Percentiles rank a stretch among this genome's conserved stretches.
phyloP scores from a whole-genome alignment of 35 echinoderm and acorn worm genomes.

The Chiridota heheva region DNA sequence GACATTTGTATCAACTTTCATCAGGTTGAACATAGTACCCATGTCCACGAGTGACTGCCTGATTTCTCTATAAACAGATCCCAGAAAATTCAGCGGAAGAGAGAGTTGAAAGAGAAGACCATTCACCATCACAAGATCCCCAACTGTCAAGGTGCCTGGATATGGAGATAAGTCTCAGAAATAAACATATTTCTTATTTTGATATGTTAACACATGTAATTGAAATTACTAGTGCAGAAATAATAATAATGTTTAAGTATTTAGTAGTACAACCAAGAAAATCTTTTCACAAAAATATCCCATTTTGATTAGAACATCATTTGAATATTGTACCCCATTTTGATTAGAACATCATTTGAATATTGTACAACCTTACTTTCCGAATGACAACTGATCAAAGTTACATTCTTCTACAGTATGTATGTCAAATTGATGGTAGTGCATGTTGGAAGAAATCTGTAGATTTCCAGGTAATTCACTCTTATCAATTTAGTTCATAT shows the following conservation, averaged over 20 bases:
- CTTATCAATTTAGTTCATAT: no score
- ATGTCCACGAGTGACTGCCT: slow-evolving; percentile 91
- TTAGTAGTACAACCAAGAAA: not conserved
- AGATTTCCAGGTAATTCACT: no score
- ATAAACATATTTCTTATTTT: not conserved
- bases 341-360: no score
- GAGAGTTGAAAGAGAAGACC: slow-evolving; percentile 94
- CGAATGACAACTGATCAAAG: no score
- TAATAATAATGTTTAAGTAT: not conserved
- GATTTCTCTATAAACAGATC: slow-evolving; percentile 92
- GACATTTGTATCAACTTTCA: slow-evolving; percentile 76
- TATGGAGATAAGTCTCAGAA: not conserved
- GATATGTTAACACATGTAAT: not conserved
- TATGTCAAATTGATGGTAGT: no score
- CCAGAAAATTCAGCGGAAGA: slow-evolving; percentile 92
- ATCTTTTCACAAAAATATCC: not conserved
- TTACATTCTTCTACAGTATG: no score
- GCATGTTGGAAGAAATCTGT: no score
- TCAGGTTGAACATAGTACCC: slow-evolving; percentile 93
- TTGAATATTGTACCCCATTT: no score
- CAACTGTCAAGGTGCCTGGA: slow-evolving; percentile 79
- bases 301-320: no score
- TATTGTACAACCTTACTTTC: no score
- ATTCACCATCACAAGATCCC: slow-evolving; percentile 97
- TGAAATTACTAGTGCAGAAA: not conserved